These are phyloP conservation scores for Brachylomia viminalis DNA, from an alignment of 2,888 invertebrate species.

Conservation along the genomic window DNA sequence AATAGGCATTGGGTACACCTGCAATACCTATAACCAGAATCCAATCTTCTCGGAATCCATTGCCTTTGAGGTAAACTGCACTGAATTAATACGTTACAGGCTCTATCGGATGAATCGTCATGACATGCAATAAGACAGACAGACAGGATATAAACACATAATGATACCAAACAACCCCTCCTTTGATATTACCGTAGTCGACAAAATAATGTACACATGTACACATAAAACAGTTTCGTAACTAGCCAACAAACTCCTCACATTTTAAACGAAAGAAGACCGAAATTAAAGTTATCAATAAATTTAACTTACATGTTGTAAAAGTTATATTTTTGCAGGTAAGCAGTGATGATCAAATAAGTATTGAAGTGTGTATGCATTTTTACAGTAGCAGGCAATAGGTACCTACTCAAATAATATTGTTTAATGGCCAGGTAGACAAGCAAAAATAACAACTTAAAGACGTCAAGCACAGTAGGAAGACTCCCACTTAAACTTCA, in stretches of 20 bases:
- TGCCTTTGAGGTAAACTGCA: slow-evolving; percentile 50
- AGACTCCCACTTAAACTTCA: background rate
- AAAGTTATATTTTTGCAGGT: too few relatives aligned
- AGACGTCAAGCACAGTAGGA: background rate
- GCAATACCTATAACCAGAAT: slow-evolving; percentile 30
- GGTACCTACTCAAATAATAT: background rate
- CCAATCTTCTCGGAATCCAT: slow-evolving; percentile 47
- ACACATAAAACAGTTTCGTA: background rate
- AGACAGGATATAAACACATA: background rate
- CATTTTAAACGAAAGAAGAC: background rate
- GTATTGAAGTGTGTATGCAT: too few relatives aligned
- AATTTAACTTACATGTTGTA: too few relatives aligned
- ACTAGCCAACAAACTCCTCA: background rate
- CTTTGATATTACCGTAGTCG: background rate
- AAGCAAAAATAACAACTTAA: background rate
- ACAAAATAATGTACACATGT: too few relatives aligned
- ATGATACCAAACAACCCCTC: background rate
- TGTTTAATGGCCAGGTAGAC: too few relatives aligned
- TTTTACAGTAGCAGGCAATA: too few relatives aligned
- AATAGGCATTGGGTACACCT: slow-evolving; percentile 26
- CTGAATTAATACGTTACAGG: slow-evolving; percentile 52
- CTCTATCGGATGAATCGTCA: slow-evolving; percentile 21
- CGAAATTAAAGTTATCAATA: too few relatives aligned
- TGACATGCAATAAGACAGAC: slow-evolving; percentile 10
- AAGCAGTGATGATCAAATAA: too few relatives aligned